Evolutionary conservation across 1,140 invertebrate genomes (phyloP), one percentile per base, ranked within the genome.

Genomic region (Drosophila sucinea): DNA sequence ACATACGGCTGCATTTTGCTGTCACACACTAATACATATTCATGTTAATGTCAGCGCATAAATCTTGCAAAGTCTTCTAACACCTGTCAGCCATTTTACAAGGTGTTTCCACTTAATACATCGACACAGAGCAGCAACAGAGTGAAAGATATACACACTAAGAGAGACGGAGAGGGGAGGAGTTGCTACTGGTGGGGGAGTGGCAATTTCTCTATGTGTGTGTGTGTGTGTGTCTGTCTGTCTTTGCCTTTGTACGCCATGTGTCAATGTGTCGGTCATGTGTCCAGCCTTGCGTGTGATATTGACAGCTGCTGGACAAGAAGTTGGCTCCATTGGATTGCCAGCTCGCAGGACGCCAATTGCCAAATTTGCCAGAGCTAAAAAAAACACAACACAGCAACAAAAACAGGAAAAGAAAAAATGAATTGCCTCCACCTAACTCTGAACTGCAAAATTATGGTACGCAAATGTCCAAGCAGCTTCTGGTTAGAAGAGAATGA

Each of bases 31-130:
- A 73, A 87, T 87, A 87, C 84, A 87, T 87, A 87, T 87, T 87
- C 84, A 87, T 87, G 84, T 87, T 87, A 87, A 87, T 87, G 84
- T 87, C 84, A 89, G 84, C 84, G 80, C 84, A 87, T 87, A 87
- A 87, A 87, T 87, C 84, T 87, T 87, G 84, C 84, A 87, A 87
- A 87, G 84, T 87, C 84, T 87, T 87, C 84, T 89, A 87, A 87
- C 84, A 87, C 84, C 84, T 87, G 84, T 87, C 84, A 87, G 84
- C 84, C 84, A 89, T 87, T 87, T 87, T 87, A 87, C 84, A 87
- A 87, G 84, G 84, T 87, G 84, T 87, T 87, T 87, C 84, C 84
- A 87, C 84, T 87, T 87, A 87, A 87, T 87, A 87, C 84, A 87
- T 80, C 70, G 61, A 77, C 72, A 69, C 40, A 79, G 66, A 40